Evolutionary conservation across 2,888 invertebrate species (phyloP).

Genomic region (Lysandra coridon): DNA sequence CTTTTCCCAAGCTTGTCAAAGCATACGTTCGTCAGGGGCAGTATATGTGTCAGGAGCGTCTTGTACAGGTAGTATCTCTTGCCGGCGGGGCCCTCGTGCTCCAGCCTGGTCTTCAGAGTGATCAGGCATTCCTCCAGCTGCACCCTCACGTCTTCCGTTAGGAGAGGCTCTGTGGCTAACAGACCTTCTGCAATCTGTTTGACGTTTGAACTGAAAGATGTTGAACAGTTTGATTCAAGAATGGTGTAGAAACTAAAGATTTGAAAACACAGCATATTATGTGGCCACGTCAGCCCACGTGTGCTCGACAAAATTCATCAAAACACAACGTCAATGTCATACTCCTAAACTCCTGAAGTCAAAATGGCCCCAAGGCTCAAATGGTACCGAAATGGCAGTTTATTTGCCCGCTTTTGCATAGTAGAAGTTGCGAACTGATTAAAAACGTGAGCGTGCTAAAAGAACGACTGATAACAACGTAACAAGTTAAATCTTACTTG

Average conservation of each 20-base stretch:
- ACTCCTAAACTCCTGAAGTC: too few species aligned
- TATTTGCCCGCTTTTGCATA: too few species aligned
- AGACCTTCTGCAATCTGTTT: conserved; percentile 75
- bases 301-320: too few species aligned
- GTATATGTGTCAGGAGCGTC: conserved; percentile 83
- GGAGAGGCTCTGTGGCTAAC: conserved; percentile 74
- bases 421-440: too few species aligned
- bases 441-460: too few species aligned
- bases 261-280: too few species aligned
- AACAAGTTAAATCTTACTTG: conserved; percentile 65
- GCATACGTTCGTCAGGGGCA: conserved; percentile 86
- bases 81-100: conserved; percentile 79
- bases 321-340: too few species aligned
- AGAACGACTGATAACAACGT: too few species aligned
- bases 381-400: too few species aligned
- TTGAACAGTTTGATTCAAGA: background rate
- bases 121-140: conserved; percentile 82
- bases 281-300: too few species aligned
- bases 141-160: conserved; percentile 78
- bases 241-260: background rate
- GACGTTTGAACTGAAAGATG: conserved; percentile 74
- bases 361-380: too few species aligned
- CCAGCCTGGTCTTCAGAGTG: conserved; percentile 82
- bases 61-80: conserved; percentile 85
- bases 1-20: conserved; percentile 84